Percentiles rank a stretch among this genome's conserved stretches.
Conservation (phyloP, 2,797 vertebrate genomes). For the Threskiornis aethiopicus region DNA sequence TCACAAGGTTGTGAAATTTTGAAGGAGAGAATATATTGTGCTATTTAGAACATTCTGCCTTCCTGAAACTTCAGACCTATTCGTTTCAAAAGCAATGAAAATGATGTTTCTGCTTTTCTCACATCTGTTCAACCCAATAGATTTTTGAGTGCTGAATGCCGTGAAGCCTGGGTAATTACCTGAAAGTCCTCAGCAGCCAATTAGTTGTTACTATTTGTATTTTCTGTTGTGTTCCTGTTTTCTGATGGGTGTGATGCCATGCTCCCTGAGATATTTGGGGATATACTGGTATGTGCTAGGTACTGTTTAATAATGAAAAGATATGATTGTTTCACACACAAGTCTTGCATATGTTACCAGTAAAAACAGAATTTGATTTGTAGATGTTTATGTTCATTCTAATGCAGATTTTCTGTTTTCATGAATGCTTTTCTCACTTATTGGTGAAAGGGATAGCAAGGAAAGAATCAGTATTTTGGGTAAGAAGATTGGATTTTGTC, state of each 20-base stretch:
- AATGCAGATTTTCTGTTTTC: not conserved
- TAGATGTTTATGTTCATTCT: not conserved
- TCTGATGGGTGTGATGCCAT: not conserved
- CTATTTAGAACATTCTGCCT: not conserved
- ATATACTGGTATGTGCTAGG: not conserved
- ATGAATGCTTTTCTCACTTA: not conserved
- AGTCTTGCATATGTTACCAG: not conserved
- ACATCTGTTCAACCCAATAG: slow-evolving; percentile 4
- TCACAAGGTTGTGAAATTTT: not conserved
- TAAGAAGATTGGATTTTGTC: not conserved
- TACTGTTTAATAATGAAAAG: not conserved
- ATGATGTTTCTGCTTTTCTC: not conserved
- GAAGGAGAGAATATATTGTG: not conserved
- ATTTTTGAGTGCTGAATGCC: not conserved
- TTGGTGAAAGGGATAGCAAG: not conserved
- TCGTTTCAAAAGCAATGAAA: slow-evolving; percentile 22
- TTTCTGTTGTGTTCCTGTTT: not conserved
- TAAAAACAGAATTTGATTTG: not conserved
- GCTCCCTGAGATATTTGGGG: not conserved
- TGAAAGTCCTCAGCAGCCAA: not conserved
- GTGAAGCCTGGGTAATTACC: not conserved
- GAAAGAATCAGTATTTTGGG: not conserved
- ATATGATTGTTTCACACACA: not conserved
- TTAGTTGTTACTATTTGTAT: not conserved
- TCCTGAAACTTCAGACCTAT: not conserved